These are phyloP conservation scores for Gastrophysa polygoni DNA, from an alignment of 2,888 invertebrate genomes.

Conservation along the genomic window DNA sequence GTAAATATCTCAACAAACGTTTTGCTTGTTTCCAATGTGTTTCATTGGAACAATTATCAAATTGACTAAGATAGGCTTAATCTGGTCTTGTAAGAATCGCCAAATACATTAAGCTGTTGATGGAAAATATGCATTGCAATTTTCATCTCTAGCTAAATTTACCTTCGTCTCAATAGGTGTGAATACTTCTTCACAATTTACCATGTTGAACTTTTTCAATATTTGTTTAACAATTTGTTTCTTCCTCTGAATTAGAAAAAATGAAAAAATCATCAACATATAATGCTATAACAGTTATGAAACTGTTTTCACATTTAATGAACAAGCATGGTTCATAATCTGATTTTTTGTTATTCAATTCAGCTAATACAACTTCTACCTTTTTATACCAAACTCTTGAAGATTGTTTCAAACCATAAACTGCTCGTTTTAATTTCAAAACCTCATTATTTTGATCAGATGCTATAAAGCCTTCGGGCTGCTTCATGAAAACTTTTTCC, in stretches of 20 bases:
- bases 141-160: conserved; percentile 6
- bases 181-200: conserved; percentile 11
- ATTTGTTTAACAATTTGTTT: conserved; percentile 25
- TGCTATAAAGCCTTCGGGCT: neutral
- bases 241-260: conserved; percentile 25
- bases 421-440: conserved; percentile 21
- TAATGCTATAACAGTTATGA: conserved; percentile 22
- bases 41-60: conserved; percentile 28
- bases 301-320: neutral
- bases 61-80: conserved; percentile 34
- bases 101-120: conserved; percentile 31
- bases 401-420: conserved; percentile 32
- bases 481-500: neutral
- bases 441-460: neutral
- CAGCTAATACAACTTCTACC: neutral
- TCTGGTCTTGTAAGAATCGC: conserved; percentile 35
- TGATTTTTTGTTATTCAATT: neutral
- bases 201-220: conserved; percentile 21
- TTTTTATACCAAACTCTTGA: neutral
- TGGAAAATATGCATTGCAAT: conserved; percentile 12
- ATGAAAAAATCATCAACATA: conserved; percentile 34
- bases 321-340: conserved; percentile 13
- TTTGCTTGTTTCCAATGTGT: conserved; percentile 32
- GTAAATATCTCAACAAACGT: conserved; percentile 20
- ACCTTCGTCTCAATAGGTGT: conserved; percentile 24